Base-by-base conservation (phyloP, 2,113 vertebrate species). In the Pluvialis apricaria region DNA sequence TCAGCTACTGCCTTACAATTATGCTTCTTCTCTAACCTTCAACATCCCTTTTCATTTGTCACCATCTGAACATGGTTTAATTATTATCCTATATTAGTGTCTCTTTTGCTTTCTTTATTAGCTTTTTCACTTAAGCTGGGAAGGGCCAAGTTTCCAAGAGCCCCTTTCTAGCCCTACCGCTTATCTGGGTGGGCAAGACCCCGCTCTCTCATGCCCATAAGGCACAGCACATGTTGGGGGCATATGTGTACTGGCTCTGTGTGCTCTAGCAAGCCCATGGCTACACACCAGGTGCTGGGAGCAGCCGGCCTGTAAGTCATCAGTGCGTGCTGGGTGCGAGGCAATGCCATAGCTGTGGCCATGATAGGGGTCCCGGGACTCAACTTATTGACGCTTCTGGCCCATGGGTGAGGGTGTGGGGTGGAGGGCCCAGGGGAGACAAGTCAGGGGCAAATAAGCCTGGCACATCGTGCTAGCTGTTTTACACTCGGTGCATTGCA, bases 1-100 rank as follows among this genome's bases (percentile, higher is more conserved):
- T 91, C 86, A 77, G 81, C 95, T 97, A 96, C 95, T 90, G 88
- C 83, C n/a, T 95, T 94, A 51, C 25, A 78, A 42, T 88, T 91
- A 69, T 25, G 64, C 54, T 85, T 69, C 83, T 81, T 86, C 65
- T 91, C 69, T 86, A 82, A 51, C 70, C 81, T 94, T 94, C 81
- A 85, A 26, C 72, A 64, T 76, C 57, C 31, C 61, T 94, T 77
- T 95, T 84, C 31, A 62, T 85, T 71, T 79, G 55, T 88, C 78
- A 92, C 45, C 84, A 76, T 89, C 45, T 42, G 31, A 89, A 52
- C 80, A 54, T 20, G 2, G 49, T 94, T 91, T 92, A 86, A 76
- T 92, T 91, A 62, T 76, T 81, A 54, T 69, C 15, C 22, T 65
- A 38, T 71, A 75, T 73, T 47, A 60, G 10, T 36, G n/a, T 38